A percentile compares a stretch with the other conserved stretches of the same genome.
Evolutionary conservation across 2,113 vertebrate genomes (phyloP).

Genomic region (Nibea coibor): DNA sequence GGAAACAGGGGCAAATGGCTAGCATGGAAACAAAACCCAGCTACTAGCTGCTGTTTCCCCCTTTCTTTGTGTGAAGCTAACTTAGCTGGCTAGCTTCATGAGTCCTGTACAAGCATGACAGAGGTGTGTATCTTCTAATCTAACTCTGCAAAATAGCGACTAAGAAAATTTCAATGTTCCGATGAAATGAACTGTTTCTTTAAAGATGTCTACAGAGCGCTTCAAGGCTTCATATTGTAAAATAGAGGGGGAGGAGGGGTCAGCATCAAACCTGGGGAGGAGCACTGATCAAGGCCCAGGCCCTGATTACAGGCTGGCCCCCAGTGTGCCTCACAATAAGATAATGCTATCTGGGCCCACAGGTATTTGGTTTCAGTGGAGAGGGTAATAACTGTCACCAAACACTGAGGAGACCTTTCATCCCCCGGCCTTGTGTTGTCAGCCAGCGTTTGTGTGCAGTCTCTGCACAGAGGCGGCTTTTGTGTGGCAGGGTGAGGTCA

Average conservation of each 20-base stretch:
- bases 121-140: background rate
- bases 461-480: constrained; percentile 73
- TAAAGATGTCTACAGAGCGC: constrained; percentile 14
- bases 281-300: constrained; percentile 64
- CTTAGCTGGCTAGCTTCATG: background rate
- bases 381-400: constrained; percentile 82
- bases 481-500: constrained; percentile 71
- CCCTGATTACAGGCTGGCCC: constrained; percentile 77
- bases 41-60: no score
- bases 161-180: background rate
- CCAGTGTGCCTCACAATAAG: constrained; percentile 72
- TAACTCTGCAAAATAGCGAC: background rate
- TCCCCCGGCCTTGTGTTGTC: constrained; percentile 65
- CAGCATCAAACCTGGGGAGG: constrained; percentile 63
- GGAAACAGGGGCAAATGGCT: background rate
- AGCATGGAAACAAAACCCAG: no score
- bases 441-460: constrained; percentile 72
- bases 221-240: constrained; percentile 26
- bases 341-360: constrained; percentile 80
- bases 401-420: constrained; percentile 81
- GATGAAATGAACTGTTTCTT: background rate
- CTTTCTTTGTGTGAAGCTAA: background rate
- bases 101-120: background rate
- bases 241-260: constrained; percentile 32
- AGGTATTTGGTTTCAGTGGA: constrained; percentile 82